A percentile compares a stretch with the other conserved stretches of the same genome.
Conservation (phyloP, 1,140 invertebrate species). For the Hyles euphorbiae region DNA sequence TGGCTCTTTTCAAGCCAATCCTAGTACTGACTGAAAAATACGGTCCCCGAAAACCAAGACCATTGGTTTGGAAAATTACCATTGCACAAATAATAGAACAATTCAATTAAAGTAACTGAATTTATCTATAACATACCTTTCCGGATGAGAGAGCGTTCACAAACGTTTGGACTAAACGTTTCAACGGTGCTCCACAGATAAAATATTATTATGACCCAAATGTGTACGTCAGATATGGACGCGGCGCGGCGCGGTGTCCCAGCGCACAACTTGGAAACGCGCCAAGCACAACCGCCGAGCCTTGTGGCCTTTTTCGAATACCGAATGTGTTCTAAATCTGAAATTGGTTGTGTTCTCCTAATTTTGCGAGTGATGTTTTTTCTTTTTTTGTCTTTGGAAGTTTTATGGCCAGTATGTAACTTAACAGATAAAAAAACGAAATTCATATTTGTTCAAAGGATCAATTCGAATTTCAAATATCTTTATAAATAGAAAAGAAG, state of each 20-base stretch:
- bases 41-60: background rate
- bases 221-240: constrained; percentile 26
- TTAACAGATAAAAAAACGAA: too few species aligned
- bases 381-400: constrained; percentile 1
- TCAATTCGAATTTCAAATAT: too few species aligned
- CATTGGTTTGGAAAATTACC: background rate
- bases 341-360: constrained; percentile 14
- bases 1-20: too few species aligned
- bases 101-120: too few species aligned
- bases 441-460: too few species aligned
- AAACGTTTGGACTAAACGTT: constrained; percentile 16
- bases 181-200: constrained; percentile 23
- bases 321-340: constrained; percentile 34
- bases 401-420: background rate
- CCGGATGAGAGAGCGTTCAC: constrained; percentile 9
- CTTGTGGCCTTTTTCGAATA: constrained; percentile 29
- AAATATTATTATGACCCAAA: constrained; percentile 42
- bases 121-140: constrained; percentile 2
- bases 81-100: constrained; percentile 1
- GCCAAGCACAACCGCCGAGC: constrained; percentile 15
- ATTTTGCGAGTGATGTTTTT: background rate
- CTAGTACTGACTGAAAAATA: too few species aligned
- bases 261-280: constrained; percentile 14
- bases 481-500: too few species aligned
- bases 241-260: constrained; percentile 4